A percentile compares a stretch with the other conserved stretches of the same genome.
Conservation (phyloP, 2,888 invertebrate genomes). For the Cinara cedri region DNA sequence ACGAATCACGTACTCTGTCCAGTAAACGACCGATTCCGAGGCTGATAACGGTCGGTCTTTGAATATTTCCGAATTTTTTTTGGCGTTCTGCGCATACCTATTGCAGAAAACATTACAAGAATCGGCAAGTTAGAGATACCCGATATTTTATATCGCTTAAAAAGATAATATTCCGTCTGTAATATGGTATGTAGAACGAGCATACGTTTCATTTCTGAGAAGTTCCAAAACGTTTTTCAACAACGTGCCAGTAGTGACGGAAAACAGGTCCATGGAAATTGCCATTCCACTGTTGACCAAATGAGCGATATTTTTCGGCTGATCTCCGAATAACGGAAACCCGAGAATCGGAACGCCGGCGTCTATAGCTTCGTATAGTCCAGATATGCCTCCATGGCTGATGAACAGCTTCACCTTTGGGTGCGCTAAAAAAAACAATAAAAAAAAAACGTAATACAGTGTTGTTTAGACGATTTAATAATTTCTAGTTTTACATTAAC, state of each 20-base stretch:
- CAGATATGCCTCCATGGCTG: slow-evolving; percentile 18
- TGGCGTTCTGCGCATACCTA: not conserved
- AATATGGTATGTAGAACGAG: too few relatives aligned
- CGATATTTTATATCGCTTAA: too few relatives aligned
- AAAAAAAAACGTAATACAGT: not conserved
- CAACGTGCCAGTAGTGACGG: not conserved
- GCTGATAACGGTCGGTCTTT: slow-evolving; percentile 6
- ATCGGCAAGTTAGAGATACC: too few relatives aligned
- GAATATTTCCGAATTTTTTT: not conserved
- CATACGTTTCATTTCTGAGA: slow-evolving; percentile 2
- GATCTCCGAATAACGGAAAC: slow-evolving; percentile 1
- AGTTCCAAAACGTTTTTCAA: not conserved
- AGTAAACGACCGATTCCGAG: slow-evolving; percentile 11
- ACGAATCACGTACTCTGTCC: slow-evolving; percentile 4
- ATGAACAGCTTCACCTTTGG: slow-evolving; percentile 27
- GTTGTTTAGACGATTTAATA: too few relatives aligned
- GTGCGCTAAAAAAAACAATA: not conserved
- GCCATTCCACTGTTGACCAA: not conserved
- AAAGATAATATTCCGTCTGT: too few relatives aligned
- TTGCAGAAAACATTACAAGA: too few relatives aligned
- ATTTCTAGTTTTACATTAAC: too few relatives aligned
- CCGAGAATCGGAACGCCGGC: slow-evolving; percentile 17
- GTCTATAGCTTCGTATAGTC: slow-evolving; percentile 10
- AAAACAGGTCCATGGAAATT: not conserved
- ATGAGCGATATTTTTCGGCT: not conserved